phyloP scores from a whole-genome alignment of 2,888 invertebrate species.

The Sesia bembeciformis region DNA sequence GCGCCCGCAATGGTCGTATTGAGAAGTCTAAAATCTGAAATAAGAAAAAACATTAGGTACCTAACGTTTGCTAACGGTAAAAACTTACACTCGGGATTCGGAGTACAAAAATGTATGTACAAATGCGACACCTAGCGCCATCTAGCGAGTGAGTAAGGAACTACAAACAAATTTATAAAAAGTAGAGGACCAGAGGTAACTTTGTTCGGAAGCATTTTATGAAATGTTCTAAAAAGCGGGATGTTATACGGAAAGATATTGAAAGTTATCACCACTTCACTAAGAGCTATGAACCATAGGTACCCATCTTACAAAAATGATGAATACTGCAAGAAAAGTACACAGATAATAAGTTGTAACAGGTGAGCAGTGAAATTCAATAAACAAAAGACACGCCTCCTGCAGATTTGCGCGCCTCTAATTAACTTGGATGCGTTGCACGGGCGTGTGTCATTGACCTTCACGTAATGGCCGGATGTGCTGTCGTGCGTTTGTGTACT shows the following conservation, averaged over 20 bases:
- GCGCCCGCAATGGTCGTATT: no score
- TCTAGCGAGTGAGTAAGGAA: neutral
- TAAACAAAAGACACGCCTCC: neutral
- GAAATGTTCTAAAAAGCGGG: no score
- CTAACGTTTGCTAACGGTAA: no score
- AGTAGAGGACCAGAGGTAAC: no score
- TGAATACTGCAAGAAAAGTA: neutral
- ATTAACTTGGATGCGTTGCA: slow-evolving; percentile 38
- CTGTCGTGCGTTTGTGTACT: slow-evolving; percentile 30
- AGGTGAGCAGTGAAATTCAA: neutral
- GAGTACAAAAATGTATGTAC: neutral
- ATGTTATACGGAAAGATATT: no score
- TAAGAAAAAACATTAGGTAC: no score
- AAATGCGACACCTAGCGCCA: neutral
- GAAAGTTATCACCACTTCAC: no score
- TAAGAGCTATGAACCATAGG: neutral
- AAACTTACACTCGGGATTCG: no score
- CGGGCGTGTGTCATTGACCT: slow-evolving; percentile 53
- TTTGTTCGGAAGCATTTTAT: no score
- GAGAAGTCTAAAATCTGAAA: no score
- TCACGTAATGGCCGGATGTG: slow-evolving; percentile 48
- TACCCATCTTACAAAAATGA: neutral
- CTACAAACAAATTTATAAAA: neutral
- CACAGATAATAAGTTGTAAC: neutral
- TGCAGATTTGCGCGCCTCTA: slow-evolving; percentile 11